These are phyloP conservation scores for Vanessa atalanta DNA, from an alignment of 1,140 invertebrate species.

Conservation along the genomic window DNA sequence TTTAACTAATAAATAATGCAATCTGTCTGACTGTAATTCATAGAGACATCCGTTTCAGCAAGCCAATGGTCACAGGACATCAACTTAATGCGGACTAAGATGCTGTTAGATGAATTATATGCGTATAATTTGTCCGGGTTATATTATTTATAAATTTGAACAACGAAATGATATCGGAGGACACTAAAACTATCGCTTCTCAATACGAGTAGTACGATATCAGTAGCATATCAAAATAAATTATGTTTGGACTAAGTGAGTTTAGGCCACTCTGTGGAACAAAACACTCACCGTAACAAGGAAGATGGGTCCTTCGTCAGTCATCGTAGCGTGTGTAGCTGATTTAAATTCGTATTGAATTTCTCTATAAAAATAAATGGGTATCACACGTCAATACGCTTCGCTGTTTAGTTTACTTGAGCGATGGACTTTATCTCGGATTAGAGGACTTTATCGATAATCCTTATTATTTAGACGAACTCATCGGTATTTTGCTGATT, in stretches of 20 bases:
- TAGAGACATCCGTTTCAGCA: too few species aligned
- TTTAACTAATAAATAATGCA: too few species aligned
- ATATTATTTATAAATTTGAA: too few species aligned
- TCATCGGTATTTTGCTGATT: too few species aligned
- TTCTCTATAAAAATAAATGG: background rate
- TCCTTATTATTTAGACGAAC: constrained; percentile 2
- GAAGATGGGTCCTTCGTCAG: constrained; percentile 34
- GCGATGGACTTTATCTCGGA: constrained; percentile 4
- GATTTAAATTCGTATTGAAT: background rate
- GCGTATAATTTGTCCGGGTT: too few species aligned
- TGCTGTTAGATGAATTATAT: too few species aligned
- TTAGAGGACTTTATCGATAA: background rate
- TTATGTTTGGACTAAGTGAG: background rate
- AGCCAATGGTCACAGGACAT: too few species aligned
- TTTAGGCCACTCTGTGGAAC: background rate
- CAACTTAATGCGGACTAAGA: too few species aligned
- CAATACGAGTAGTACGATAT: too few species aligned
- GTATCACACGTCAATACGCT: constrained; percentile 8
- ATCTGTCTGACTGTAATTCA: too few species aligned
- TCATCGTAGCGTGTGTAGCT: background rate
- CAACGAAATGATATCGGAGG: too few species aligned
- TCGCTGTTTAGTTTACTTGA: constrained; percentile 1
- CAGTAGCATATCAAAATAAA: background rate
- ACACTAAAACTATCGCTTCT: too few species aligned
- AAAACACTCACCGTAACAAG: constrained; percentile 32